Conservation (phyloP, 1,140 invertebrate species). For the Psilanteris sp. region DNA sequence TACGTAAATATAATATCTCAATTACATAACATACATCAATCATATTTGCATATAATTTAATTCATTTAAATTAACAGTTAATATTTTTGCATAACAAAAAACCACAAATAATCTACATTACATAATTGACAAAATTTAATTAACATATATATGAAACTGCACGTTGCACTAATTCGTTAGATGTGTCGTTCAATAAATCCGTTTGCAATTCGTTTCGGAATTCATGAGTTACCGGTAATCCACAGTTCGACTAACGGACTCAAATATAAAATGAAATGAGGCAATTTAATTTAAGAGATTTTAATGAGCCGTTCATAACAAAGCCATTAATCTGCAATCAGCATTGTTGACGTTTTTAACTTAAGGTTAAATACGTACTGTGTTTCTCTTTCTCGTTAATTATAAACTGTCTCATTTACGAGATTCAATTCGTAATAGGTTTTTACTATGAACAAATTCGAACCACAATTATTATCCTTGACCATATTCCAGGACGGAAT, state of each 20-base stretch:
- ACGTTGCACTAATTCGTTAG: slow-evolving; percentile 19
- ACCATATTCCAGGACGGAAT: not conserved
- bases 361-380: slow-evolving; percentile 9
- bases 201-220: slow-evolving; percentile 39
- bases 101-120: not conserved
- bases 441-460: slow-evolving; percentile 27
- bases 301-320: slow-evolving; percentile 43
- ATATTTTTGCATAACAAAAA: too few relatives aligned
- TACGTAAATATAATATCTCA: too few relatives aligned
- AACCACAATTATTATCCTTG: slow-evolving; percentile 13
- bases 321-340: slow-evolving; percentile 34
- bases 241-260: slow-evolving; percentile 40
- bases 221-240: slow-evolving; percentile 56
- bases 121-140: slow-evolving; percentile 45
- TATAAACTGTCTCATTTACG: slow-evolving; percentile 32
- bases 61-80: too few relatives aligned
- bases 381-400: slow-evolving; percentile 17
- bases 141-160: slow-evolving; percentile 43
- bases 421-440: slow-evolving; percentile 24
- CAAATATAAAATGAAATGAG: slow-evolving; percentile 49
- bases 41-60: too few relatives aligned
- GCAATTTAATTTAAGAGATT: slow-evolving; percentile 51
- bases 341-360: slow-evolving; percentile 30
- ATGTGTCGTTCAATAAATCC: slow-evolving; percentile 23
- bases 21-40: too few relatives aligned